A percentile compares a stretch with the other conserved stretches of the same genome.
Evolutionary conservation across 1,140 invertebrate species (phyloP).

Genomic region (Drosophila kurseongensis): DNA sequence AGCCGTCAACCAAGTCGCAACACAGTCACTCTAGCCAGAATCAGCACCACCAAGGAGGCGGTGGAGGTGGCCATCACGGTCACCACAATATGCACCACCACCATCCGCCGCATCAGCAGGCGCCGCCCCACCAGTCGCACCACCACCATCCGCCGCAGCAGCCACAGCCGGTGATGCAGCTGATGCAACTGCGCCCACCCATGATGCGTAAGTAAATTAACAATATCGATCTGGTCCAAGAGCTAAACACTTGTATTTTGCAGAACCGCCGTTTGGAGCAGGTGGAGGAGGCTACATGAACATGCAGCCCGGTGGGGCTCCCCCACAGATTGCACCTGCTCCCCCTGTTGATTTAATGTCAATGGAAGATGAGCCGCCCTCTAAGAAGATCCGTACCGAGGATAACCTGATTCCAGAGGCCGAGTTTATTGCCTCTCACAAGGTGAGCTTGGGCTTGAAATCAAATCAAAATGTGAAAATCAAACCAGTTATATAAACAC

Average conservation of each 20-base stretch:
- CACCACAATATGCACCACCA: constrained; percentile 59
- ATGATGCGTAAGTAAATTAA: constrained; percentile 85
- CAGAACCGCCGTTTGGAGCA: constrained; percentile 83
- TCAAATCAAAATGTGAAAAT: background rate
- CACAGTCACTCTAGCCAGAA: constrained; percentile 48
- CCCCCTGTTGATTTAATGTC: constrained; percentile 83
- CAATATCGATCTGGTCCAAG: background rate
- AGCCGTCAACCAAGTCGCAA: constrained; percentile 64
- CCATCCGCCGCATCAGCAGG: constrained; percentile 41
- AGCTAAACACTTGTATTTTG: background rate
- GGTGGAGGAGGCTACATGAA: constrained; percentile 84
- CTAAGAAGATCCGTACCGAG: constrained; percentile 96
- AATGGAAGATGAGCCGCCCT: constrained; percentile 92
- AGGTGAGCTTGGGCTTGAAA: constrained; percentile 66
- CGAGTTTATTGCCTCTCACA: constrained; percentile 84
- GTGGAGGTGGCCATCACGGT: constrained; percentile 45
- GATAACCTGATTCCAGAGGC: constrained; percentile 96
- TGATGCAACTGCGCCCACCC: constrained; percentile 88
- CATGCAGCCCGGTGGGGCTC: constrained; percentile 51
- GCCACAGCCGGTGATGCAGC: constrained; percentile 86
- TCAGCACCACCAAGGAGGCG: constrained; percentile 63
- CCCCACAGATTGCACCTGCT: constrained; percentile 84
- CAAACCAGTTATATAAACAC: background rate
- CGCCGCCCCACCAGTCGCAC: constrained; percentile 52
- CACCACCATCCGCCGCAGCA: constrained; percentile 57